Evolutionary conservation across 2,113 vertebrate genomes (phyloP).

Genomic region (Myotis lucifugus): DNA sequence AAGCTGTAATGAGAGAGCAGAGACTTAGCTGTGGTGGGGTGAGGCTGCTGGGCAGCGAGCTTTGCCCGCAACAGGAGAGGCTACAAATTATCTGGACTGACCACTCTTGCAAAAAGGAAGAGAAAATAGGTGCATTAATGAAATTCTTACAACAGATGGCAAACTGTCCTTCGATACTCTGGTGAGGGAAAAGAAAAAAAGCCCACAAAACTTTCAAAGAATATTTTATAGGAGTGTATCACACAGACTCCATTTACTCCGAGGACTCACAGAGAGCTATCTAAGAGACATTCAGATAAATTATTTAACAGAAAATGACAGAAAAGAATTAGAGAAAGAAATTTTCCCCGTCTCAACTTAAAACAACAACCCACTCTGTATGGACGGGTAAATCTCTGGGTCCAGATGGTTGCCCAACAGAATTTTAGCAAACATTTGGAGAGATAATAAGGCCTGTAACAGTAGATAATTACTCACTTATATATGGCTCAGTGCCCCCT

Average conservation of each 20-base stretch:
- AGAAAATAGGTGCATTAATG: conserved; percentile 83
- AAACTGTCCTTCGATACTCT: conserved; percentile 84
- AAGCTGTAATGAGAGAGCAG: conserved; percentile 70
- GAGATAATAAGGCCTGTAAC: conserved; percentile 89
- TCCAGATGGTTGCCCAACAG: conserved; percentile 90
- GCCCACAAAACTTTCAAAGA: conserved; percentile 75
- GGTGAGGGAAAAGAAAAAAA: conserved; percentile 58
- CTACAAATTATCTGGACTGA: conserved; percentile 74
- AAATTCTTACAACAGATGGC: conserved; percentile 86
- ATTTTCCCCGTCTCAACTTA: conserved; percentile 80
- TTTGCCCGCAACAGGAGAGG: conserved; percentile 29
- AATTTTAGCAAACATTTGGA: conserved; percentile 90
- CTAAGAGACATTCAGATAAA: conserved; percentile 82
- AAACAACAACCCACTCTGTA: conserved; percentile 80
- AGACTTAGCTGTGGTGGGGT: conserved; percentile 54
- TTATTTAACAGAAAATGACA: conserved; percentile 85
- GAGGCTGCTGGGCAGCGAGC: conserved; percentile 53
- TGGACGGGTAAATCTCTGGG: conserved; percentile 85
- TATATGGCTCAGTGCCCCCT: conserved; percentile 86
- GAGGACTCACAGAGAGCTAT: conserved; percentile 75
- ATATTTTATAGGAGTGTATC: conserved; percentile 80
- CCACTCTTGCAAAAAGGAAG: conserved; percentile 72
- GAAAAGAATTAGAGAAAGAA: conserved; percentile 84
- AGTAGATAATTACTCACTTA: conserved; percentile 88
- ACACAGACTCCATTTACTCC: conserved; percentile 78